Conservation (phyloP, 2,797 vertebrate species). For the Poeciliopsis infans region DNA sequence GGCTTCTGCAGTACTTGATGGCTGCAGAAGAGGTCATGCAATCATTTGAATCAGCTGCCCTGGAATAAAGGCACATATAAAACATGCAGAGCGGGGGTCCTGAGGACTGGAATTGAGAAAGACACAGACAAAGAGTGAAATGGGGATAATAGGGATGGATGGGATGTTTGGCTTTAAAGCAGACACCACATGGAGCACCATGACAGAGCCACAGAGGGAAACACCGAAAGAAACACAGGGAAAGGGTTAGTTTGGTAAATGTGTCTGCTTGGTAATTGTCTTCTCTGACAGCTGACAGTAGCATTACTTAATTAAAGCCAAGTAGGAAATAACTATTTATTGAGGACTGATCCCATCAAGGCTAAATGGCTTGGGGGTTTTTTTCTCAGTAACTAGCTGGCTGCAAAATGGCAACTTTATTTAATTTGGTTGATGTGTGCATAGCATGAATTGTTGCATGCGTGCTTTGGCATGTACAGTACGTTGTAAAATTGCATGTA, state of each 20-base stretch:
- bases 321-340: slow-evolving; percentile 82
- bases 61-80: no score
- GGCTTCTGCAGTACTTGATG: no score
- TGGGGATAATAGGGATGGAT: slow-evolving; percentile 50
- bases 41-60: no score
- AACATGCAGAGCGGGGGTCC: no score
- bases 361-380: slow-evolving; percentile 78
- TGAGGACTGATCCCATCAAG: slow-evolving; percentile 76
- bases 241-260: slow-evolving; percentile 74
- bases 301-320: slow-evolving; percentile 82
- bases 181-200: slow-evolving; percentile 45
- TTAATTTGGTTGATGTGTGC: slow-evolving; percentile 66
- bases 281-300: slow-evolving; percentile 80
- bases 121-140: slow-evolving; percentile 30
- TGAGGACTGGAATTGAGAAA: background rate
- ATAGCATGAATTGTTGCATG: slow-evolving; percentile 6
- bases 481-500: slow-evolving; percentile 12
- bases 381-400: slow-evolving; percentile 66
- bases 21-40: no score
- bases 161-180: slow-evolving; percentile 51
- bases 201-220: slow-evolving; percentile 61
- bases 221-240: slow-evolving; percentile 57
- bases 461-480: background rate
- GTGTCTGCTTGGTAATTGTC: slow-evolving; percentile 80
- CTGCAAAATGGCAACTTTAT: slow-evolving; percentile 76